Conservation (phyloP, 2,797 vertebrate species). For the Danio choprae region DNA sequence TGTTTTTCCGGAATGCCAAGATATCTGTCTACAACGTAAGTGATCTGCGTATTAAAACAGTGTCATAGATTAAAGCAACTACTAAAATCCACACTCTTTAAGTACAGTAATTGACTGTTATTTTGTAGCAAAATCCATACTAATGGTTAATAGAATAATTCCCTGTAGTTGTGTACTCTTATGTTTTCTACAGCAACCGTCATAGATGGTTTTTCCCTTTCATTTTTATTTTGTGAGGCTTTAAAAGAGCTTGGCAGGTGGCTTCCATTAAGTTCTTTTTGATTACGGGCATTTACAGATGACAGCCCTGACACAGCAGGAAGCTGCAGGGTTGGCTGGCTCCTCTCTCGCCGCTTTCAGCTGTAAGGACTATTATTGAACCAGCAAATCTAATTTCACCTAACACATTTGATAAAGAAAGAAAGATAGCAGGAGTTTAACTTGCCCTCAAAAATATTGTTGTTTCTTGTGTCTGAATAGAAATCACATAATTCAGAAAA, state of each 20-base stretch:
- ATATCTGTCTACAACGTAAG: constrained; percentile 93
- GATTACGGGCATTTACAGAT: constrained; percentile 64
- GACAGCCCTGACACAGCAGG: constrained; percentile 66
- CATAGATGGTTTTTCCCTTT: background rate
- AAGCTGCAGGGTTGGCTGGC: constrained; percentile 65
- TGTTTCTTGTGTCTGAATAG: constrained; percentile 44
- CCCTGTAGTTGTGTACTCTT: background rate
- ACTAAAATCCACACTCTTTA: background rate
- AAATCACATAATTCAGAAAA: constrained; percentile 51
- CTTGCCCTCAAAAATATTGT: constrained; percentile 24
- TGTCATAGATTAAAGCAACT: constrained; percentile 3
- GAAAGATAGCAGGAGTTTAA: constrained; percentile 15
- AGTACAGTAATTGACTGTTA: too few relatives aligned
- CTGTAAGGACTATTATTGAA: constrained; percentile 28
- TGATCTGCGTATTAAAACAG: constrained; percentile 49
- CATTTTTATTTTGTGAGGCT: background rate
- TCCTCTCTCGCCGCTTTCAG: constrained; percentile 41
- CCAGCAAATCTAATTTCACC: constrained; percentile 5
- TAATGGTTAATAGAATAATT: background rate
- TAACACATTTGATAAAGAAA: constrained; percentile 36
- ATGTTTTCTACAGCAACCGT: background rate
- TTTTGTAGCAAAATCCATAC: background rate
- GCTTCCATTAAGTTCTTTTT: constrained; percentile 54
- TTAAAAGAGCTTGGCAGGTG: constrained; percentile 49
- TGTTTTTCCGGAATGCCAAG: constrained; percentile 97